phyloP scores from a whole-genome alignment of 1,140 invertebrate species.

The Oncopeltus fasciatus region DNA sequence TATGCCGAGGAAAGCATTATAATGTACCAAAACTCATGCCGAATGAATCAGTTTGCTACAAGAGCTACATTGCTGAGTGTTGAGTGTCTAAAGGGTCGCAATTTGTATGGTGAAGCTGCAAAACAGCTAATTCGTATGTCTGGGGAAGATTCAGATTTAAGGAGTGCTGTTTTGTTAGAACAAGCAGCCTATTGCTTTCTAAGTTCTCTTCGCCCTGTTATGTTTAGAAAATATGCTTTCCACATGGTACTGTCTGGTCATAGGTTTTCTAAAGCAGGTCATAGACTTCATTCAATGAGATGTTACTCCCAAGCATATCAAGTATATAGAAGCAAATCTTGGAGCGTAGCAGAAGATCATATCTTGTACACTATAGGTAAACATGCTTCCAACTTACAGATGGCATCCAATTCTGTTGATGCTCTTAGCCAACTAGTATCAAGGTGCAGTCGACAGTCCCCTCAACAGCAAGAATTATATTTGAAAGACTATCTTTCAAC shows the following conservation, averaged over 20 bases:
- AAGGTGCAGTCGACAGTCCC: slow-evolving; percentile 55
- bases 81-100: slow-evolving; percentile 64
- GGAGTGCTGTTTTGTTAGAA: slow-evolving; percentile 82
- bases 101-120: slow-evolving; percentile 73
- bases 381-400: slow-evolving; percentile 66
- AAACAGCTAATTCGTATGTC: slow-evolving; percentile 88
- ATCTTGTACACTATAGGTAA: slow-evolving; percentile 86
- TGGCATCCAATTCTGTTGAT: slow-evolving; percentile 53
- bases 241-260: slow-evolving; percentile 91
- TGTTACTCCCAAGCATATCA: slow-evolving; percentile 87
- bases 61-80: slow-evolving; percentile 75
- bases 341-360: slow-evolving; percentile 86
- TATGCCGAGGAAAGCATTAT: slow-evolving; percentile 89
- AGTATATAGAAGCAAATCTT: slow-evolving; percentile 65
- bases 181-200: slow-evolving; percentile 91
- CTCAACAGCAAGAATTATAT: slow-evolving; percentile 67
- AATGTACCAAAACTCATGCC: slow-evolving; percentile 77
- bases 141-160: slow-evolving; percentile 80
- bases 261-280: slow-evolving; percentile 79
- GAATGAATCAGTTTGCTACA: slow-evolving; percentile 77
- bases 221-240: slow-evolving; percentile 91
- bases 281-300: slow-evolving; percentile 74
- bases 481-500: slow-evolving; percentile 69
- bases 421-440: slow-evolving; percentile 68
- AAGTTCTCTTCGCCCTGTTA: slow-evolving; percentile 42